These are phyloP conservation scores for Ispidina picta DNA, from an alignment of 2,797 vertebrate genomes.

Conservation along the genomic window DNA sequence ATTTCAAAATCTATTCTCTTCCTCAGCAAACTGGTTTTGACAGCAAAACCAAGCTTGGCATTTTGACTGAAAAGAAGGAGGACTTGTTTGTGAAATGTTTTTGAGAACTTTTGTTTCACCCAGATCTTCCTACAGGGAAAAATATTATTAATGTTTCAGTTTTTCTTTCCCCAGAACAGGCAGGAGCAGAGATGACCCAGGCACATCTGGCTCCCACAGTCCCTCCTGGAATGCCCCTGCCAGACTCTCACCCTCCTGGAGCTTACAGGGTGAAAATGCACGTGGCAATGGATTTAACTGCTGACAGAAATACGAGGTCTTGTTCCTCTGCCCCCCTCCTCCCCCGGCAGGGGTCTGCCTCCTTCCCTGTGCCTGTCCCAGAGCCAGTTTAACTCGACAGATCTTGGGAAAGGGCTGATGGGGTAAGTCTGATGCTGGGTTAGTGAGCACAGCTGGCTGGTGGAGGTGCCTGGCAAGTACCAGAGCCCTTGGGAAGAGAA, in stretches of 20 bases:
- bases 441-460: background rate
- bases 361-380: background rate
- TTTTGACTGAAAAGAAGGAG: background rate
- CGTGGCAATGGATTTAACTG: background rate
- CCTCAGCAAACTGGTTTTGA: background rate
- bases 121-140: background rate
- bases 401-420: background rate
- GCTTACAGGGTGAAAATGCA: background rate
- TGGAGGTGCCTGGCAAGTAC: rapidly evolving
- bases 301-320: background rate
- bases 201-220: background rate
- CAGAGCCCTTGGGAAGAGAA: background rate
- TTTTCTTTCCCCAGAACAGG: background rate
- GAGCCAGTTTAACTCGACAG: background rate
- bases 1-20: background rate
- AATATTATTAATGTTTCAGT: background rate
- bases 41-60: background rate
- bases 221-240: rapidly evolving
- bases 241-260: background rate
- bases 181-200: background rate
- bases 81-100: background rate
- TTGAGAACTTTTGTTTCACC: background rate
- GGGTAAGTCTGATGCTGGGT: rapidly evolving
- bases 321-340: background rate
- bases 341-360: background rate